These are phyloP conservation scores for Anarrhichthys ocellatus DNA, from an alignment of 2,113 vertebrate species.

Conservation along the genomic window DNA sequence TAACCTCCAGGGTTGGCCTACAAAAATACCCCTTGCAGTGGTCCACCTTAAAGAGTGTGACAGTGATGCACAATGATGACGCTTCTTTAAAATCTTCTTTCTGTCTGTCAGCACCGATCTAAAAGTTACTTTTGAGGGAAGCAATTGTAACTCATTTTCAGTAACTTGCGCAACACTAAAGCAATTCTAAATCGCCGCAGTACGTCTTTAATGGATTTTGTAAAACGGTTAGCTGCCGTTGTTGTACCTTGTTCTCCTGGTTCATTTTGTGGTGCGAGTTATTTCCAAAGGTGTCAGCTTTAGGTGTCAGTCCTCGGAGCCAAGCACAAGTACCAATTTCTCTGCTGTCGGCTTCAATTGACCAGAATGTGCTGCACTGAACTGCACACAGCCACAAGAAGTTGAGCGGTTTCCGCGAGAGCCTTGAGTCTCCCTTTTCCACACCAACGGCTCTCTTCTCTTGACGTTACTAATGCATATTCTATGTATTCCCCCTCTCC, in stretches of 20 bases:
- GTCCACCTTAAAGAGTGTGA: too few species aligned
- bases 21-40: too few species aligned
- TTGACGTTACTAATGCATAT: not conserved
- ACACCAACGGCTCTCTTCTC: not conserved
- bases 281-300: conserved; percentile 34
- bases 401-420: not conserved
- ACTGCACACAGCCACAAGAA: conserved; percentile 20
- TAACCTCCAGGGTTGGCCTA: too few species aligned
- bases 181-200: not conserved
- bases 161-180: not conserved
- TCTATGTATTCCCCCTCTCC: not conserved
- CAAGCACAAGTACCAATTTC: conserved; percentile 40
- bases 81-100: too few species aligned
- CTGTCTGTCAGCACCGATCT: too few species aligned
- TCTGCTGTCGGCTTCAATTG: conserved; percentile 53
- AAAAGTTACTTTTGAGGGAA: not conserved
- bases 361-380: conserved; percentile 19
- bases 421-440: not conserved
- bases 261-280: conserved; percentile 20
- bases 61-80: too few species aligned
- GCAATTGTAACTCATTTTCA: not conserved
- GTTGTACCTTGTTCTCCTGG: not conserved
- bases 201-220: not conserved
- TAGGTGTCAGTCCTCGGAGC: conserved; percentile 12
- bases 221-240: not conserved